phyloP scores from a whole-genome alignment of 30 jellyfish, hydroid and myxozoan genomes.

The Sanderia malayensis region DNA sequence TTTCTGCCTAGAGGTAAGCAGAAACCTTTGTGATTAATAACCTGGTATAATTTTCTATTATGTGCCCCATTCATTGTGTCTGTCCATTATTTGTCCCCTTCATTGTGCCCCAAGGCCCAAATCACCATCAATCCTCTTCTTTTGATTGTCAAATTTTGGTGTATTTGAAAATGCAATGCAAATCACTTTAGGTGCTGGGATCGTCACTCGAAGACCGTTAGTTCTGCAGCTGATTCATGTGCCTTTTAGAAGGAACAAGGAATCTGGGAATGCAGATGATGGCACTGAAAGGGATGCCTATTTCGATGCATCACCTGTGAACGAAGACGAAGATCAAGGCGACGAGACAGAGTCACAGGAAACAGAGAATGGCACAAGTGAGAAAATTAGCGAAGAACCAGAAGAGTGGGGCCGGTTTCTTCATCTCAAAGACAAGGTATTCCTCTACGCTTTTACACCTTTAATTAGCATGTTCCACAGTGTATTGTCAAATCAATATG shows the following conservation, averaged over 20 bases:
- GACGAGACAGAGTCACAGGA: not conserved
- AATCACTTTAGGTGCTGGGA: conserved; percentile 94
- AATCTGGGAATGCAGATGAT: conserved; percentile 30
- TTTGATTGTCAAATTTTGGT: too few relatives aligned
- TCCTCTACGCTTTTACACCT: not conserved
- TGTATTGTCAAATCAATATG: not conserved
- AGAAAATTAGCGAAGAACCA: conserved; percentile 16
- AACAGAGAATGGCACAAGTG: not conserved
- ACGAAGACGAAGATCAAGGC: not conserved
- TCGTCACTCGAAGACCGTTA: conserved; percentile 91
- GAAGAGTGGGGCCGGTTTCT: conserved; percentile 89
- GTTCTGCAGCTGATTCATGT: conserved; percentile 82
- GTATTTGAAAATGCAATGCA: too few relatives aligned
- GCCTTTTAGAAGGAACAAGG: conserved; percentile 33
- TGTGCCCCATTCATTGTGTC: not conserved
- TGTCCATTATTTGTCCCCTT: too few relatives aligned
- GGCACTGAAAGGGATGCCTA: conserved; percentile 30
- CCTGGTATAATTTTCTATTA: too few relatives aligned
- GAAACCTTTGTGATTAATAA: too few relatives aligned
- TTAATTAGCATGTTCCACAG: not conserved
- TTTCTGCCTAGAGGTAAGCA: conserved; percentile 96
- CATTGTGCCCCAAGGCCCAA: too few relatives aligned
- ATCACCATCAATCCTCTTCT: too few relatives aligned
- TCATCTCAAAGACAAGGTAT: conserved; percentile 74
- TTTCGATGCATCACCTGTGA: conserved; percentile 52